Evolutionary conservation across 53 echinoderm and acorn worm genomes (phyloP), one percentile per base, ranked within the genome.

Genomic region (Astropecten irregularis): DNA sequence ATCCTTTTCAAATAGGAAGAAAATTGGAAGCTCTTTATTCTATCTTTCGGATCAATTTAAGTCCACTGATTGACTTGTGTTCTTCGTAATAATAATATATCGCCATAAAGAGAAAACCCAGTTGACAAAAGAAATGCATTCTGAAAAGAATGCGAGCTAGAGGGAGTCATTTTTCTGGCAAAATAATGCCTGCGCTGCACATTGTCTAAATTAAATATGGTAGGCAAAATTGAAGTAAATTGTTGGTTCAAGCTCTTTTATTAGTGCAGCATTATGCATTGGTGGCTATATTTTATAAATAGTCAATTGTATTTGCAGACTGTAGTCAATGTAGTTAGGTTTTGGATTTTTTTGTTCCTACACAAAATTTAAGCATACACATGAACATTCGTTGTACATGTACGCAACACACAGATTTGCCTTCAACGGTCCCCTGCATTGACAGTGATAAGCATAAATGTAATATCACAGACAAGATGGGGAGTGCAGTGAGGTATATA

Each of bases 371-470:
- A 73, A 7, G 37, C 34, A 10, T 35, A 55, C 14, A 53, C 16
- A 56, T 38, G 25, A 40, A 38, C 56, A 10, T 35, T 27, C 40
- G 39, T 64, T 37, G 20, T 37, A 64, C 37, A 26, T 64, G 42
- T 42, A 6, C 42, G 42, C 6, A 6, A 14, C n/a, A 37, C 37
- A 32, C 61, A 61, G 30, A 32, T 27, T 54, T 73, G 73, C 29
- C 73, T 73, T 73, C 37, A 54, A 4, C 40, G n/a, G 29, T 37
- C 42, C 70, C 79, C 63, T 4, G 25, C 40, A 31, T 34, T 79
- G 74, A 74, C 48, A 47, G 62, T 61, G 79, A 79, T 79, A 60
- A 79, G 79, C 79, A 79, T 79, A 79, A 79, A 79, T 79, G 79
- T 48, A 79, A 79, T 79, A 62, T 60, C 61, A 16, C 9, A 21